A percentile compares a stretch with the other conserved stretches of the same genome.
phyloP scores from a whole-genome alignment of 2,888 invertebrate genomes.

The Xylocampa areola region DNA sequence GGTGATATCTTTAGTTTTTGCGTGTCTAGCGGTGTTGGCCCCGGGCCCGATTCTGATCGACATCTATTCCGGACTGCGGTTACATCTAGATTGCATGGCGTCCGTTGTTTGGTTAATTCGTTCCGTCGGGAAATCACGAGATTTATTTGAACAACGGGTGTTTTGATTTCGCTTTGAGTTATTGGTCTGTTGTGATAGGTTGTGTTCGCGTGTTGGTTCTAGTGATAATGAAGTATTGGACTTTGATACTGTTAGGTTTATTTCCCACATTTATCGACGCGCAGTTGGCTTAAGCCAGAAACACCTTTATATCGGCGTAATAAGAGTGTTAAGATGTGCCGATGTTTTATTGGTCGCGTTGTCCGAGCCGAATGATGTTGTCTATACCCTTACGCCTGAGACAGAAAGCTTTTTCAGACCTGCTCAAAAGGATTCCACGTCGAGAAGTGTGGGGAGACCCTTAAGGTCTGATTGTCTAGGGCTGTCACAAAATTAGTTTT shows the following conservation, averaged over 20 bases:
- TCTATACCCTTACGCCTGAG: too few species aligned
- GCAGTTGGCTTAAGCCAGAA: too few species aligned
- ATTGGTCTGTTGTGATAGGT: constrained; percentile 40
- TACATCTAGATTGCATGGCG: constrained; percentile 54
- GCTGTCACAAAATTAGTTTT: too few species aligned
- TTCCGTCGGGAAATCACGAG: constrained; percentile 47
- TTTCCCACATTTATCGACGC: too few species aligned
- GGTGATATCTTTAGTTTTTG: constrained; percentile 78
- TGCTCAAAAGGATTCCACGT: too few species aligned
- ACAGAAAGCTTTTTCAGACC: too few species aligned
- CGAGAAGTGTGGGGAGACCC: too few species aligned
- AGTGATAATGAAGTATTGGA: constrained; percentile 37
- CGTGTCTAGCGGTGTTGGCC: constrained; percentile 63
- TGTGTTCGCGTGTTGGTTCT: constrained; percentile 37
- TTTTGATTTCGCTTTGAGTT: constrained; percentile 49
- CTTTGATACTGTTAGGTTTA: constrained; percentile 17
- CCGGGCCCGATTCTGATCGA: constrained; percentile 62
- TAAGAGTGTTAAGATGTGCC: too few species aligned
- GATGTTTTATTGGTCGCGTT: too few species aligned
- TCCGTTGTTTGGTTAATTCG: constrained; percentile 52
- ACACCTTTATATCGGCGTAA: too few species aligned
- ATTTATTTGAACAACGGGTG: constrained; percentile 58
- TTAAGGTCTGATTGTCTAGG: too few species aligned
- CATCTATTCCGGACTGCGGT: constrained; percentile 66
- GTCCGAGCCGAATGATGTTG: too few species aligned